These are phyloP conservation scores for Neoaliturus tenellus DNA, from an alignment of 2,888 invertebrate genomes.

Conservation along the genomic window DNA sequence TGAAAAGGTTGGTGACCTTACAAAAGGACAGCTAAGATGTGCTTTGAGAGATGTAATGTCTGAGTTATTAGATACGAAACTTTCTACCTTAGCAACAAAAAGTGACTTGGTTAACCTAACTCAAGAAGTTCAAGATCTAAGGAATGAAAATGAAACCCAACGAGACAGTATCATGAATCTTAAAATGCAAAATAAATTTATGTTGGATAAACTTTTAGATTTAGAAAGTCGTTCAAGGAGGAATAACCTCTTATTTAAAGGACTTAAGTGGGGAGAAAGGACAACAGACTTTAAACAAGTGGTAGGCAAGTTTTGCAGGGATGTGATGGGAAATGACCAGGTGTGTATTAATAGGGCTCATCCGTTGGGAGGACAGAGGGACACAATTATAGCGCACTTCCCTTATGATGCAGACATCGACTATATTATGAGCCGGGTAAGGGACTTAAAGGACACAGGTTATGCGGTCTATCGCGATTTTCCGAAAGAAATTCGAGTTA, in stretches of 20 bases:
- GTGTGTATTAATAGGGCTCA: constrained; percentile 2
- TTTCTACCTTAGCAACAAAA: not conserved
- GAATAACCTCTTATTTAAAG: constrained; percentile 5
- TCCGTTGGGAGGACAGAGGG: not conserved
- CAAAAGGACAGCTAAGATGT: not conserved
- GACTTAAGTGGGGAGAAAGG: not conserved
- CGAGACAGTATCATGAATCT: not conserved
- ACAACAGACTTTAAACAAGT: not conserved
- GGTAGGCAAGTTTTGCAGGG: not conserved
- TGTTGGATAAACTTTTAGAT: not conserved
- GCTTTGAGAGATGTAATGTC: not conserved
- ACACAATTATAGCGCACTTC: not conserved
- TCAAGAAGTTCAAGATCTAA: not conserved
- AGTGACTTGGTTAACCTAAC: not conserved
- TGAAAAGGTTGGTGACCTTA: not conserved
- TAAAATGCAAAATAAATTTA: not conserved
- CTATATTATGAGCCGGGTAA: not conserved
- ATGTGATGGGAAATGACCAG: not conserved
- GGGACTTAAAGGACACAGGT: not conserved
- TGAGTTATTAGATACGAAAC: not conserved
- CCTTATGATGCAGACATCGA: constrained; percentile 4
- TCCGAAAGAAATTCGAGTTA: not conserved
- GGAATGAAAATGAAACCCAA: not conserved
- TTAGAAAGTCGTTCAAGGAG: not conserved
- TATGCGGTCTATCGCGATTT: not conserved